Evolutionary conservation across 2,888 invertebrate species (phyloP), one percentile per base, ranked within the genome.

Genomic region (Euplagia quadripunctaria): DNA sequence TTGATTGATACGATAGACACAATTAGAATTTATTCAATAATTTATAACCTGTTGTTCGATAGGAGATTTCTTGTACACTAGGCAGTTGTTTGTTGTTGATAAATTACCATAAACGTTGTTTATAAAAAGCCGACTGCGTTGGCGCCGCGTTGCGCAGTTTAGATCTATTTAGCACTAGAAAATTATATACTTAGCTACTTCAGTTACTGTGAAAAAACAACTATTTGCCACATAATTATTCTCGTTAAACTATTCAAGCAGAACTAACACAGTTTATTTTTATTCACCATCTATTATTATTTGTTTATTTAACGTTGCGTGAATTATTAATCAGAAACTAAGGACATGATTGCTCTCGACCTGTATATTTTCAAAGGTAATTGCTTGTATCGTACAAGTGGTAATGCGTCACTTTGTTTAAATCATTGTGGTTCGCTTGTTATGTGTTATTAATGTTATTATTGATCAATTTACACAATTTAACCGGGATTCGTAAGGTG

Each of bases 131-230:
- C 93, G 94, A 87, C 92, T 87, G 89, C 92, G 90, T 87, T 91
- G 94, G 94, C 95, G 95, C 94, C 94, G 89, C 79, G 92, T 89
- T 93, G 92, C 94, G 92, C 89, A 92, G 89, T 88, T 91, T 92
- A 89, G 88, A 92, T 93, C 92, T 91, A 92, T 92, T 89, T 87
- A 89, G 89, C 91, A 86, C 90, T 91, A 92, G 91, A 94, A 75
- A 95, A 95, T 95, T 94, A 93, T 91, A 94, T 89, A 46, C 8
- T 6, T 46, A 91, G 89, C 90, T 92, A 82, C 89, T 88, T 89
- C 88, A 91, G 89, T 92, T 93, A 92, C 91, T 90, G 90, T 86
- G 85, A 90, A 90, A 92, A 93, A 92, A 93, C 89, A 92, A 91
- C 89, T 90, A 91, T 93, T 92, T 92, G 87, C 90, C 71, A 86